These are phyloP conservation scores for Drosophila monieri DNA, from an alignment of 2,888 invertebrate species.

Conservation along the genomic window DNA sequence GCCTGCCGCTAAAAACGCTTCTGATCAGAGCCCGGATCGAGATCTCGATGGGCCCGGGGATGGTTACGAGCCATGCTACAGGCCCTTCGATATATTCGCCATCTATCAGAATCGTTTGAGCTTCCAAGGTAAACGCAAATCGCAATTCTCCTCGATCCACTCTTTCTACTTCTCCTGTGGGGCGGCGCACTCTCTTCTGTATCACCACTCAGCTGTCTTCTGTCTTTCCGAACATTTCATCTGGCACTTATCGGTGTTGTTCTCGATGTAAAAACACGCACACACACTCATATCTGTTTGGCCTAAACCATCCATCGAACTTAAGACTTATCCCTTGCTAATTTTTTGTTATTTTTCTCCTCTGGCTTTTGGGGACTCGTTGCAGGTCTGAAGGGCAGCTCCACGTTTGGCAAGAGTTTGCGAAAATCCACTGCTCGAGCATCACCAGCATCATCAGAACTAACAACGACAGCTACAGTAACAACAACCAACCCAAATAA, in stretches of 20 bases:
- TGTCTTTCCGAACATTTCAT: slow-evolving; percentile 22
- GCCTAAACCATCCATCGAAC: background rate
- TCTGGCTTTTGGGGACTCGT: slow-evolving; percentile 5
- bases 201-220: slow-evolving; percentile 19
- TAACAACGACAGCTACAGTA: slow-evolving; percentile 45
- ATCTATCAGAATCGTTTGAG: slow-evolving; percentile 82
- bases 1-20: slow-evolving; percentile 53
- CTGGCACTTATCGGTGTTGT: slow-evolving; percentile 18
- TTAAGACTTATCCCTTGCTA: background rate
- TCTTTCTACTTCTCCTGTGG: slow-evolving; percentile 23
- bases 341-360: background rate
- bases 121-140: slow-evolving; percentile 79
- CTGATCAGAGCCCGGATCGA: slow-evolving; percentile 54
- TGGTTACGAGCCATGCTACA: slow-evolving; percentile 80
- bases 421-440: slow-evolving; percentile 65
- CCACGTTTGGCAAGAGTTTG: slow-evolving; percentile 82
- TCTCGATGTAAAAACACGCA: slow-evolving; percentile 31
- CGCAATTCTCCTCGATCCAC: slow-evolving; percentile 29
- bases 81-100: slow-evolving; percentile 81
- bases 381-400: slow-evolving; percentile 79
- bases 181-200: slow-evolving; percentile 35
- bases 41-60: slow-evolving; percentile 48
- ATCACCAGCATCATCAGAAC: slow-evolving; percentile 64
- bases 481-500: slow-evolving; percentile 49
- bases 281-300: slow-evolving; percentile 11